Base-by-base conservation (phyloP, 2,888 invertebrate species). In the Microplitis manilae region DNA sequence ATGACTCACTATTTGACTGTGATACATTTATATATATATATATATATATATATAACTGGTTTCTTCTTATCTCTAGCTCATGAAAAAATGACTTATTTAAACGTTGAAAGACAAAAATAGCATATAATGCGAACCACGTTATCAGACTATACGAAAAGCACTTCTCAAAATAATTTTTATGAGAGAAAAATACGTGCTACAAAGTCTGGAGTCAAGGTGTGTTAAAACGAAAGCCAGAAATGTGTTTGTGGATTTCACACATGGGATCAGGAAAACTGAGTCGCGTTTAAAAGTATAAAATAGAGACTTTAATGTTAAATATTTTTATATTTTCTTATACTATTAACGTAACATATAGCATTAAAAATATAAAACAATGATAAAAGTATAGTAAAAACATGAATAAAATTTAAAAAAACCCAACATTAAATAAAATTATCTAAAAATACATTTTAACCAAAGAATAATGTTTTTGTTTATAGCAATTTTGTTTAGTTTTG, bases 391-490 rank as follows among this genome's bases (percentile, higher is more conserved):
- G 30, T 30, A 30, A 4, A 30, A 30, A 30, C 30, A 30, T 20
- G 20, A 1, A 20, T 1, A 20, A 20, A 20, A 6, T 62, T 62
- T 4, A 17, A 17, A 2, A 8, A 39, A 15, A 67, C 15, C 39
- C 39, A 15, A 67, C 40, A 17, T 41, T 68, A 17, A 39, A 68
- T 41, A 68, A 41, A 68, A 9, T 6, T 9, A 50, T 50, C 13
- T 50, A 50, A 50, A 50, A 50, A 50, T 50, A 9, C 8, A 50
- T 50, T 50, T 50, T 4, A 50, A 50, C 50, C 2, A 50, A 67
- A 67, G 38, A 7, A 13, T n/a, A 67, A 67, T 67, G 13, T 30
- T 67, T 67, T 15, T 67, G 6, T 67, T 67, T 20, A n/a, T 20
- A 9, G 20, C 5, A 13, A 38, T 8, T 67, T 67, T 38, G 30